These are phyloP conservation scores for Saguinus imperator DNA, from an alignment of 2,113 vertebrate species.

Conservation along the genomic window DNA sequence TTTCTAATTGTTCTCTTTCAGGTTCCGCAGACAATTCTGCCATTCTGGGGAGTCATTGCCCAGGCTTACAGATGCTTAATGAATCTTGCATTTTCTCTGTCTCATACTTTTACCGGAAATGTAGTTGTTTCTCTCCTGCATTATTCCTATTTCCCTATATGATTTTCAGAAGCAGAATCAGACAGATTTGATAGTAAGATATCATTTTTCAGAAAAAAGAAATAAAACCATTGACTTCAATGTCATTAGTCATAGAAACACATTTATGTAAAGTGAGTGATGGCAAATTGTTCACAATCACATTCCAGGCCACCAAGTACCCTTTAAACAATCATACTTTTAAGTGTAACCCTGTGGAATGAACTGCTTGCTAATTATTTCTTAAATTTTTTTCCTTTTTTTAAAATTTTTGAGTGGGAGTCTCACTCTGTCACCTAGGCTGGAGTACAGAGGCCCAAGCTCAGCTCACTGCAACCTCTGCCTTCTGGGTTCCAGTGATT, in stretches of 20 bases:
- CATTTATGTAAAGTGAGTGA: background rate
- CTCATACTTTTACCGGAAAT: background rate
- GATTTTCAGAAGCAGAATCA: background rate
- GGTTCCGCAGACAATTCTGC: background rate
- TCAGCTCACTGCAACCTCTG: too few relatives aligned
- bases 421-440: too few relatives aligned
- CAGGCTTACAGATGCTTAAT: background rate
- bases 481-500: too few relatives aligned
- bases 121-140: background rate
- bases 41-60: background rate
- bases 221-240: background rate
- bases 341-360: background rate
- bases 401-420: background rate
- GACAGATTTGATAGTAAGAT: background rate
- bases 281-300: background rate
- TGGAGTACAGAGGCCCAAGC: too few relatives aligned
- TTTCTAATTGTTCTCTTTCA: background rate
- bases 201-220: background rate
- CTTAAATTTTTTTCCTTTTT: background rate
- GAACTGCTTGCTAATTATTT: background rate
- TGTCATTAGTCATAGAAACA: background rate
- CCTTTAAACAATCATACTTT: background rate
- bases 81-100: background rate
- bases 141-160: background rate
- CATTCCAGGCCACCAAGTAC: background rate